Conservation (phyloP, 2,797 vertebrate species). For the Peromyscus nudipes region DNA sequence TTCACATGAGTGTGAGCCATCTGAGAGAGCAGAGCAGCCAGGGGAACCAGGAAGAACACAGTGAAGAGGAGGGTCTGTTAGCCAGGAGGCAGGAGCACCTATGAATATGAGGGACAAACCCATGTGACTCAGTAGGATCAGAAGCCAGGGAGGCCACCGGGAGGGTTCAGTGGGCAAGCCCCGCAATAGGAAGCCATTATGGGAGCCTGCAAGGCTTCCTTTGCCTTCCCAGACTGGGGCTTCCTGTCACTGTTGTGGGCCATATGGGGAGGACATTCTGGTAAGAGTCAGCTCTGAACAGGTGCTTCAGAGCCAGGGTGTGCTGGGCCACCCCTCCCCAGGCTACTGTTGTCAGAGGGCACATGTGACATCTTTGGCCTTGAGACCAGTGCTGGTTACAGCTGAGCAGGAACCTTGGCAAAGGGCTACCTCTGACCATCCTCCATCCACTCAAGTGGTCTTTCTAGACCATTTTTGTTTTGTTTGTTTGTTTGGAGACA, state of each 20-base stretch:
- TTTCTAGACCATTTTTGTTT: not conserved
- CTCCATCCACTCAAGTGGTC: rapidly evolving
- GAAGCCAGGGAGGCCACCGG: not conserved
- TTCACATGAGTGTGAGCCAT: rapidly evolving
- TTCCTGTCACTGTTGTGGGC: not conserved
- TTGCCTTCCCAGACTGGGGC: not conserved
- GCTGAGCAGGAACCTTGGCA: not conserved
- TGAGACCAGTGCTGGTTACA: not conserved
- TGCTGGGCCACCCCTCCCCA: not conserved
- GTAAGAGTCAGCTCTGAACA: too few relatives aligned
- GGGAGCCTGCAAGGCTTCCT: too few relatives aligned
- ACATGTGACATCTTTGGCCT: not conserved
- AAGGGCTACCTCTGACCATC: not conserved
- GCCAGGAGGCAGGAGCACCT: not conserved
- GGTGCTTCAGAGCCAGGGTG: not conserved
- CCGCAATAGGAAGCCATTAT: not conserved
- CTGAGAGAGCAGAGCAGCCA: not conserved
- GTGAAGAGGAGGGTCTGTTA: not conserved
- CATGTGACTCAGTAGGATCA: not conserved
- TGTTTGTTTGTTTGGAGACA: not conserved
- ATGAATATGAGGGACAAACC: too few relatives aligned
- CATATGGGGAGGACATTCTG: not conserved
- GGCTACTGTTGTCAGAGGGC: not conserved
- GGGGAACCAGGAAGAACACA: rapidly evolving
- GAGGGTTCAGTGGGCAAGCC: not conserved